Base-by-base conservation (phyloP, 2,888 invertebrate genomes). In the Tridacna gigas region DNA sequence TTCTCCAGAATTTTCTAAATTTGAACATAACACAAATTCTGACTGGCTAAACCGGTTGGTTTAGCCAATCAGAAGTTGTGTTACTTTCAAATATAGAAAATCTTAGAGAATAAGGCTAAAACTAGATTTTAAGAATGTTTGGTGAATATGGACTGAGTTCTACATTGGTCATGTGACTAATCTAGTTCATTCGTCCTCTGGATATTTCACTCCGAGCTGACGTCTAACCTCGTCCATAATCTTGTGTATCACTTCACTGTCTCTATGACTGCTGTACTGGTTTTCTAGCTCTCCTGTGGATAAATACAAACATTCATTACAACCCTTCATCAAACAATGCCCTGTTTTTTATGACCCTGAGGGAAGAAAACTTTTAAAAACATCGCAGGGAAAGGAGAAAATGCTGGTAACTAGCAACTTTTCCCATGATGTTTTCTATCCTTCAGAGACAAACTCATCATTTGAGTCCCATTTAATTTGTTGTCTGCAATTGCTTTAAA, bases 251-350 rank as follows among this genome's bases (percentile, higher is more conserved):
- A 89, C 85, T 56, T 90, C 84, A 61, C 89, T 90, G 74, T 92
- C 89, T 26, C 84, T 83, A 75, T 91, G 90, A 18, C 89, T 48
- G 66, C 89, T 83, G 2, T 22, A 45, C 0, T 88, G 86, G 84
- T 91, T 90, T 69, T 93, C 92, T 67, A 85, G 78, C 73, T 86
- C 63, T 47, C 93, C 93, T 93, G 87, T 13, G 9, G 13, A 18
- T n/a, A 69, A 11, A 48, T n/a, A 56, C 56, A 56, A 11, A 56
- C 2, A 56, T 5, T 20, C 11, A 56, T 56, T 56, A 5, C 15
- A 20, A 3, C 20, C 20, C 9, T 56, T 20, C 56, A 15, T 9
- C 56, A 13, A 15, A 51, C 51, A 51, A 15, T 13, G 51, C 51
- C 15, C 51, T 51, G 12, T 37, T 56, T 56, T 20, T 56, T 15